These are phyloP conservation scores for Cosmia pyralina DNA, from an alignment of 2,888 invertebrate species.

Conservation along the genomic window DNA sequence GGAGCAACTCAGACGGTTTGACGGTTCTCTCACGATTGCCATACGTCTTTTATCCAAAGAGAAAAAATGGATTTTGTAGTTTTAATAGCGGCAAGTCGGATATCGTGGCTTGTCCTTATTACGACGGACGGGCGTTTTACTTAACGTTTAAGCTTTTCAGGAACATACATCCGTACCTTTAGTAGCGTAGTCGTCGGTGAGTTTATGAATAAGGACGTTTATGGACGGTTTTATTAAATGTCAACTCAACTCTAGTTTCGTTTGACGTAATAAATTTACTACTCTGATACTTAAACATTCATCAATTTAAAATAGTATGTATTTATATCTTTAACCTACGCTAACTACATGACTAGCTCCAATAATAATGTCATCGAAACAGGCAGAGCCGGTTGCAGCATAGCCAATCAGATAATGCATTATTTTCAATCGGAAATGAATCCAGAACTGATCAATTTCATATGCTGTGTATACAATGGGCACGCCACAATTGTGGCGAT, in stretches of 20 bases:
- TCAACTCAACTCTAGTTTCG: neutral
- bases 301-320: slow-evolving; percentile 1
- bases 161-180: neutral
- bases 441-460: neutral
- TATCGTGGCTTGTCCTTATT: neutral
- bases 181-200: neutral
- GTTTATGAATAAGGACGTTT: neutral
- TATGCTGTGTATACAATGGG: no score
- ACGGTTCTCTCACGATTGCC: neutral
- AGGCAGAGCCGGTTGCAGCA: neutral
- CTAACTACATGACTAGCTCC: neutral
- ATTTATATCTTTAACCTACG: neutral
- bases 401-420: neutral
- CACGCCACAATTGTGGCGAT: no score
- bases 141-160: neutral
- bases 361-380: slow-evolving; percentile 1
- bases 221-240: neutral
- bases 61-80: neutral
- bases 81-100: neutral
- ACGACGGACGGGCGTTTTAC: neutral
- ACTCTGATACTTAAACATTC: neutral
- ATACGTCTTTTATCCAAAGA: neutral
- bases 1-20: neutral
- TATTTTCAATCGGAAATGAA: neutral
- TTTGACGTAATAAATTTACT: neutral